Evolutionary conservation across 2,888 invertebrate species (phyloP).

Genomic region (Synanthedon myopaeformis): DNA sequence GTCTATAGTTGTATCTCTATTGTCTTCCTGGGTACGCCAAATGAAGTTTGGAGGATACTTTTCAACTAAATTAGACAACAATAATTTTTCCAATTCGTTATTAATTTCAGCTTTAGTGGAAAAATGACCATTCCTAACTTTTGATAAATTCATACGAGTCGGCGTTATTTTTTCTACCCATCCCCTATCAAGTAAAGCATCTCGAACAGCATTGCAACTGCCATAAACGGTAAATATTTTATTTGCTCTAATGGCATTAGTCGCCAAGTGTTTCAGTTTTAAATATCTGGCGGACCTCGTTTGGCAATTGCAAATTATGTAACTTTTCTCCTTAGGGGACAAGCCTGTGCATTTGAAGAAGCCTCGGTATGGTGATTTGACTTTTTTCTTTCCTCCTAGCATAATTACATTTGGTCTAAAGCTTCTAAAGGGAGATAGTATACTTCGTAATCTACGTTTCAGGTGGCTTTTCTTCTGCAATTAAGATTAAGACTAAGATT

Average conservation of each 20-base stretch:
- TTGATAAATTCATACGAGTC: conserved; percentile 42
- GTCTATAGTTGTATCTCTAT: conserved; percentile 23
- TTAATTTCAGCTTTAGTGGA: conserved; percentile 28
- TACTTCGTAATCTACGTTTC: neutral
- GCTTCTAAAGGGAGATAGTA: neutral
- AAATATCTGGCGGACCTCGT: conserved; percentile 28
- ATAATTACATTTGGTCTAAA: neutral
- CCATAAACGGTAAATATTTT: conserved; percentile 72
- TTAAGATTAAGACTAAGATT: no score
- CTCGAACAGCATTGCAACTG: conserved; percentile 58
- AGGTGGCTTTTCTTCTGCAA: neutral
- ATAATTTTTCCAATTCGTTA: conserved; percentile 42
- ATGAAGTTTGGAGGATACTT: conserved; percentile 45
- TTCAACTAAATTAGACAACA: conserved; percentile 50
- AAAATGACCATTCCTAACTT: conserved; percentile 33
- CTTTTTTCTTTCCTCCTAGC: neutral
- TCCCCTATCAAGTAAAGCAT: conserved; percentile 72
- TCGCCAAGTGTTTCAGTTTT: conserved; percentile 51
- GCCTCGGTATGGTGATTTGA: neutral
- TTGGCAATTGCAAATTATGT: conserved; percentile 43
- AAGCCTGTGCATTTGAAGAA: conserved; percentile 20
- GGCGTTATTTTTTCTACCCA: conserved; percentile 79
- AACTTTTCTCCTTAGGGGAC: conserved; percentile 46
- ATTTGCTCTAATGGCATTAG: conserved; percentile 52
- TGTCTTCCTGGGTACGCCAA: conserved; percentile 39